Conservation (phyloP, 2,113 vertebrate species). For the Hemichromis elongatus region DNA sequence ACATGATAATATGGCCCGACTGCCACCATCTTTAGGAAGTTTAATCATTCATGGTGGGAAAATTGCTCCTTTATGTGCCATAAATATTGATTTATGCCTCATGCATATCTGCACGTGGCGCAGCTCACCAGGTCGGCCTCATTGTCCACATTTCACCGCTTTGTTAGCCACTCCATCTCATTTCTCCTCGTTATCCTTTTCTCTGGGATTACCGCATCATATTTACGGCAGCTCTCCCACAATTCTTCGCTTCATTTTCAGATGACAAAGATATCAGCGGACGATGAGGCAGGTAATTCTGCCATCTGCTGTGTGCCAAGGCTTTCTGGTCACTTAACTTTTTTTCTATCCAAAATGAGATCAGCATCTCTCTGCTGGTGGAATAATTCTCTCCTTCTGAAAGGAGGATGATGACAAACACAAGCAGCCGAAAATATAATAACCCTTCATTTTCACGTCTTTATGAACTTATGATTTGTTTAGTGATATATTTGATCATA, state of each 20-base stretch:
- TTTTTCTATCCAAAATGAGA: not conserved
- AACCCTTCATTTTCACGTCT: not conserved
- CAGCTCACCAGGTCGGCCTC: slow-evolving; percentile 19
- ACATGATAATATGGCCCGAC: slow-evolving; percentile 33
- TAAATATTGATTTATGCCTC: slow-evolving; percentile 75
- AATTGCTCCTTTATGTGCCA: slow-evolving; percentile 75
- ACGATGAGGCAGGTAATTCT: not conserved
- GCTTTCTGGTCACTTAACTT: not conserved
- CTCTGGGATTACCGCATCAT: slow-evolving; percentile 1
- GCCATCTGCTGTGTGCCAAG: not conserved
- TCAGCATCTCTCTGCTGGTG: not conserved
- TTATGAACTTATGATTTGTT: not conserved
- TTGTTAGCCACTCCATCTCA: slow-evolving; percentile 30
- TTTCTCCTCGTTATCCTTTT: not conserved
- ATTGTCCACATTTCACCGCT: slow-evolving; percentile 33
- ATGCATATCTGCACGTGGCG: slow-evolving; percentile 58
- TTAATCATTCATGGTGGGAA: slow-evolving; percentile 73
- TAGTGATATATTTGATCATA: not conserved
- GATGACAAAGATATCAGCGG: not conserved
- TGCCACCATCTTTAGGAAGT: slow-evolving; percentile 52
- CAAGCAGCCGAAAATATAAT: not conserved
- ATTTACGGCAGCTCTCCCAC: slow-evolving; percentile 14
- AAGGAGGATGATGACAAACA: not conserved
- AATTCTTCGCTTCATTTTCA: slow-evolving; percentile 4
- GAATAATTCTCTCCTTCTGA: not conserved